These are phyloP conservation scores for Paratrypauchen microcephalus DNA, from an alignment of 2,797 vertebrate genomes.

Conservation along the genomic window DNA sequence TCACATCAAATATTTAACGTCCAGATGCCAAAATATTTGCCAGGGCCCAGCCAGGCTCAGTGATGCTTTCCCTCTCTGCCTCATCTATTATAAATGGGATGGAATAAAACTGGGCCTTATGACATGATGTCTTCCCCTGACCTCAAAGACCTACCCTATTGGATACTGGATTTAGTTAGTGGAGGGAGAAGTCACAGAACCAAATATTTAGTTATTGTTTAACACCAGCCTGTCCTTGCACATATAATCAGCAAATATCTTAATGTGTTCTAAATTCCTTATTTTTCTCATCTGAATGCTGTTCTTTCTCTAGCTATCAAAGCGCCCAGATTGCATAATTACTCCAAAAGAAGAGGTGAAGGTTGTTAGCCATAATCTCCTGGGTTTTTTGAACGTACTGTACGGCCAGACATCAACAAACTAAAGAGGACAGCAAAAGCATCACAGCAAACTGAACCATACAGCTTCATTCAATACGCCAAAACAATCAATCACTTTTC, in stretches of 20 bases:
- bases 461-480: slow-evolving; percentile 38
- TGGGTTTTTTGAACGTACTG: slow-evolving; percentile 64
- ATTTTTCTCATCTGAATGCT: slow-evolving; percentile 68
- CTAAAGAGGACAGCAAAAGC: slow-evolving; percentile 15
- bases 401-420: slow-evolving; percentile 59
- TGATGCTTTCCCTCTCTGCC: slow-evolving; percentile 34
- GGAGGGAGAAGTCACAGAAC: slow-evolving; percentile 28
- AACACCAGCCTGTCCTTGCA: slow-evolving; percentile 43
- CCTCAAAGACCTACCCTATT: slow-evolving; percentile 61
- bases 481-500: slow-evolving; percentile 44
- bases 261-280: slow-evolving; percentile 63
- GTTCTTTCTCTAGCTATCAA: slow-evolving; percentile 48
- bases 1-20: slow-evolving; percentile 72
- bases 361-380: slow-evolving; percentile 75
- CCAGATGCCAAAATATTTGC: slow-evolving; percentile 76
- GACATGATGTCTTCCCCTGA: slow-evolving; percentile 57
- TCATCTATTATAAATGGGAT: slow-evolving; percentile 70
- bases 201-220: slow-evolving; percentile 52
- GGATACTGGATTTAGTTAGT: slow-evolving; percentile 33
- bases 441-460: slow-evolving; percentile 54
- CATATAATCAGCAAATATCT: slow-evolving; percentile 55
- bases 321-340: slow-evolving; percentile 70
- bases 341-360: slow-evolving; percentile 72
- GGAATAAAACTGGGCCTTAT: slow-evolving; percentile 64
- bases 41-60: slow-evolving; percentile 50